Base-by-base conservation (phyloP, 1,140 invertebrate genomes). In the Meloidogyne hapla region DNA sequence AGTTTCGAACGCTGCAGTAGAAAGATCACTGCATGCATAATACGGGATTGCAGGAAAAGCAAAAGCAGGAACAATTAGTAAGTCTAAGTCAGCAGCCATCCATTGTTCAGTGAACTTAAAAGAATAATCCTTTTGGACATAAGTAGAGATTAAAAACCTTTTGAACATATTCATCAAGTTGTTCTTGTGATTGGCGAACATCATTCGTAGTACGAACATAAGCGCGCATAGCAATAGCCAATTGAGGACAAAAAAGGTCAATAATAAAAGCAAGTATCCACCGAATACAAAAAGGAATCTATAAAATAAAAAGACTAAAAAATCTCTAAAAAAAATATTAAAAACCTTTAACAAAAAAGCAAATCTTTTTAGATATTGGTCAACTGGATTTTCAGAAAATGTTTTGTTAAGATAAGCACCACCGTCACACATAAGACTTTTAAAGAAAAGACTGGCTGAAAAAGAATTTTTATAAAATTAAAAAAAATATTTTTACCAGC, bases 11-110 rank as follows among this genome's bases (percentile, higher is more conserved):
- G 70, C 83, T 8, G 56, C 80, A 82, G 13, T 75, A 73, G 10
- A 65, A 2, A 84, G 66, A 25, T 79, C 40, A 18, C 74, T 71
- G 4, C 81, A 83, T 45, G 79, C 83, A 18, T 77, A 12, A 48
- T 85, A 80, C 25, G 74, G 74, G 40, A 85, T 80, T 28, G 84
- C 33, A 15, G 82, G 83, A 13, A 85, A 78, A 62, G 67, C 72
- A 77, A 84, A 85, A n/a, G 85, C 63, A n/a, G 84, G 84, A 65
- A 82, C 83, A 45, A 85, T 80, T 1, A 85, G 64, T 1, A 80
- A 85, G 74, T 85, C 84, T 9, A 85, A 33, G n/a, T 79, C 66
- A 3, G 75, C 10, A n/a, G 77, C 80, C n/a, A 77, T 72, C 85
- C 83, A 87, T 40, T 68, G 75, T 23, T 83, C 74, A 28, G 74